Base-by-base conservation (phyloP, 2,888 invertebrate genomes). In the Calameuta idolon region DNA sequence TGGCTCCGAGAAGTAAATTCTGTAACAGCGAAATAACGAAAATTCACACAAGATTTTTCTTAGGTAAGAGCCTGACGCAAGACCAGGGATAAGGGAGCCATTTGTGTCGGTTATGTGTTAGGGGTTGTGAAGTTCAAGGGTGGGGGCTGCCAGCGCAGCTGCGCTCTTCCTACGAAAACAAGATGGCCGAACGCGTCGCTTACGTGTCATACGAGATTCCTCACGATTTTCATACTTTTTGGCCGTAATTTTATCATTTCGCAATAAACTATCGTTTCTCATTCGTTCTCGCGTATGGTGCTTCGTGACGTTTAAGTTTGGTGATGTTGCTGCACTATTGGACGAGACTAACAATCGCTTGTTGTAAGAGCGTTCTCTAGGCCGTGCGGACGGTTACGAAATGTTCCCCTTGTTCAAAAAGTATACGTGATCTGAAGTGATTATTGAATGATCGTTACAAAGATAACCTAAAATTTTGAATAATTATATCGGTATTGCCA, bases 171-270 rank as follows among this genome's bases (percentile, higher is more conserved):
- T 85, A 81, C 81, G 77, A 81, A 86, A 87, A 87, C 87, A 91
- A 90, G 88, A 91, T 90, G 89, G 90, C 90, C 82, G 90, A 85
- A 84, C 82, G 81, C 81, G 82, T 83, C 78, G 76, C 74, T 74
- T 81, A 85, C 82, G 84, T 81, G 86, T 85, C 80, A 79, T 82
- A 75, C 77, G 79, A 80, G 82, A 83, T 84, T 81, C 82, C 78
- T 80, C 77, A 77, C 80, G 69, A 76, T 78, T 73, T 78, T 35
- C 23, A 11, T 34, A 73, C 73, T 78, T 76, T 78, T 71, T 12
- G 15, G 71, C 31, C 33, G 34, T 31, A 71, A 23, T 33, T 34
- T 71, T 71, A 71, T 15, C 31, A 71, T 71, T 71, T 71, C 31
- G 55, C 23, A 23, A 23, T 23, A 55, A 55, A 55, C 55, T 55